Conservation (phyloP, 2,797 vertebrate genomes). For the Nyctalus aviator region DNA sequence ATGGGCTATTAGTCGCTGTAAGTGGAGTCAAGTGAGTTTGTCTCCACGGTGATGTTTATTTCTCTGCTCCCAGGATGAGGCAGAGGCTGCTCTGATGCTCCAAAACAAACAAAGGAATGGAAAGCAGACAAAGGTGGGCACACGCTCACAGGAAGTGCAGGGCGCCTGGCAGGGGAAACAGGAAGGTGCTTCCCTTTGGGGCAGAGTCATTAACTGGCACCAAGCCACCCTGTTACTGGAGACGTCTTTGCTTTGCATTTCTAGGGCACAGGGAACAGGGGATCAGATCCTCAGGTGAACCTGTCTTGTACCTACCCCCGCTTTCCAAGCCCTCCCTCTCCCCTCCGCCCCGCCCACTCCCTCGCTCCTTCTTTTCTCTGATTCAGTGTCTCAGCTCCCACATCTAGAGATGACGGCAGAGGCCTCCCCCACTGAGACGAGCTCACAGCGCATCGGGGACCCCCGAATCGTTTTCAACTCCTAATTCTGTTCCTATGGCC, state of each 20-base stretch:
- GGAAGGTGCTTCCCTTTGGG: not conserved
- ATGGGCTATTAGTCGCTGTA: slow-evolving; percentile 53
- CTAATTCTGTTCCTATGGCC: slow-evolving; percentile 33
- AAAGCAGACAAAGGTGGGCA: slow-evolving; percentile 21
- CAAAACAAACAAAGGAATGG: slow-evolving; percentile 74
- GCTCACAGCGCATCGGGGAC: not conserved
- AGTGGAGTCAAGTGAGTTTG: slow-evolving; percentile 77
- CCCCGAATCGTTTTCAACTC: slow-evolving; percentile 12
- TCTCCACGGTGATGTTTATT: slow-evolving; percentile 78
- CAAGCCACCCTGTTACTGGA: not conserved
- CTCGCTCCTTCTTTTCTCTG: slow-evolving; percentile 49
- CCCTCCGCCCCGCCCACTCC: slow-evolving; percentile 58
- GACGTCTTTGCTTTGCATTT: slow-evolving; percentile 58
- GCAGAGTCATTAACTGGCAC: not conserved
- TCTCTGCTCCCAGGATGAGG: slow-evolving; percentile 51
- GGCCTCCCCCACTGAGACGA: not conserved
- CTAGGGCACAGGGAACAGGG: slow-evolving; percentile 31
- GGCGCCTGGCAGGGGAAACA: not conserved
- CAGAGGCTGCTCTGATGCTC: slow-evolving; percentile 48
- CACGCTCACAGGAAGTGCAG: slow-evolving; percentile 15
- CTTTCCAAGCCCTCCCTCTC: slow-evolving; percentile 49
- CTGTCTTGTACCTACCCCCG: slow-evolving; percentile 33
- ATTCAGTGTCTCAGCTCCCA: slow-evolving; percentile 69
- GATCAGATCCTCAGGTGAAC: slow-evolving; percentile 65
- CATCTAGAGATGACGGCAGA: slow-evolving; percentile 48